These are phyloP conservation scores for Onthophagus taurus DNA, from an alignment of 1,140 invertebrate genomes.

Conservation along the genomic window DNA sequence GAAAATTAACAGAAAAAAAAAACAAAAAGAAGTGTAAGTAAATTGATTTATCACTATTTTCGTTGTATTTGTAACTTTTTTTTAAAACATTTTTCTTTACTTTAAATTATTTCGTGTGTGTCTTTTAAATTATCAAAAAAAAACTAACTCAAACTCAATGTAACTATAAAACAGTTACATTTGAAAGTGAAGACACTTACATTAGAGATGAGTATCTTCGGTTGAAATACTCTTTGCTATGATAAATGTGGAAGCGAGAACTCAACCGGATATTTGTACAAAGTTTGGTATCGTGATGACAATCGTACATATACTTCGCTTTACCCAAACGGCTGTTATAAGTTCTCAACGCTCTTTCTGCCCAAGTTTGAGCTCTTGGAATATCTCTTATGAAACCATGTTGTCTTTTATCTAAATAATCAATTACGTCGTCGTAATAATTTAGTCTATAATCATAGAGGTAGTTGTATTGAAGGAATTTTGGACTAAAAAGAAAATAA, in stretches of 20 bases:
- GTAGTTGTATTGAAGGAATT: conserved; percentile 70
- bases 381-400: conserved; percentile 56
- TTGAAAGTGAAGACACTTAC: no score
- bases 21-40: no score
- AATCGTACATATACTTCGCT: conserved; percentile 20
- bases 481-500: conserved; percentile 46
- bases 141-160: no score
- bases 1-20: no score
- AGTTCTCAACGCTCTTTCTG: conserved; percentile 63
- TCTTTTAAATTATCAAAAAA: no score
- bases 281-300: conserved; percentile 27
- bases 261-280: conserved; percentile 30
- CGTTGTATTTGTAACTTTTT: no score
- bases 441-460: conserved; percentile 73
- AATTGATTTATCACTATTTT: no score
- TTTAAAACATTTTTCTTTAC: no score
- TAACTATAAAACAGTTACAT: no score
- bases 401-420: conserved; percentile 66
- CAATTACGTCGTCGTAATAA: conserved; percentile 77
- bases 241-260: conserved; percentile 29
- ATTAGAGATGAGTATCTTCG: conserved; percentile 22
- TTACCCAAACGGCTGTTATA: conserved; percentile 44
- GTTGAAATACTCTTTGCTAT: conserved; percentile 32
- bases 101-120: no score
- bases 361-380: conserved; percentile 70